These are phyloP conservation scores for Lanius ludovicianus DNA, from an alignment of 2,113 vertebrate genomes.

Conservation along the genomic window DNA sequence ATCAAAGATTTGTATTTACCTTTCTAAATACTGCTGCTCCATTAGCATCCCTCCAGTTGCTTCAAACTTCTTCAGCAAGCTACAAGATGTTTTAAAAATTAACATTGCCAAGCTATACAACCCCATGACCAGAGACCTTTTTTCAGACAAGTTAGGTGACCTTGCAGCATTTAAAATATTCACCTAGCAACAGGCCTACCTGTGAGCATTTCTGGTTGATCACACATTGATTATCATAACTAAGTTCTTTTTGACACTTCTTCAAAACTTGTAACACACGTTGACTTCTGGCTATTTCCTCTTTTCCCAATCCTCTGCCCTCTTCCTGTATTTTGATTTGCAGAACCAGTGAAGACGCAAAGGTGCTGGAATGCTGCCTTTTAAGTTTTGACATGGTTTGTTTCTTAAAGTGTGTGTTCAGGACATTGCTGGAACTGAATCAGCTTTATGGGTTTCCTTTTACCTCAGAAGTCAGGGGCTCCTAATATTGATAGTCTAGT, in stretches of 20 bases:
- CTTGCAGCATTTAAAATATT: neutral
- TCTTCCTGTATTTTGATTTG: neutral
- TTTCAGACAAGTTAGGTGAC: neutral
- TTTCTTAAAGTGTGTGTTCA: neutral
- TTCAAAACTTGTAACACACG: neutral
- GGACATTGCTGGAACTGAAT: neutral
- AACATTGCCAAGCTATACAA: neutral
- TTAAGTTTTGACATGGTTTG: neutral
- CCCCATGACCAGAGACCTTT: neutral
- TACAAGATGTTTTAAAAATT: neutral
- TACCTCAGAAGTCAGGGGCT: neutral
- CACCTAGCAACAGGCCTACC: neutral
- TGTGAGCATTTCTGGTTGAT: neutral
- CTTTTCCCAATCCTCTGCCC: fast-evolving
- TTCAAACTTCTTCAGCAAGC: neutral
- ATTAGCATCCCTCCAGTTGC: neutral
- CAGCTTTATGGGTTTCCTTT: neutral
- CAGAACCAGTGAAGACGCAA: neutral
- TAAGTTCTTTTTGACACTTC: neutral
- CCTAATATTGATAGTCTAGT: neutral
- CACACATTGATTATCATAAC: neutral
- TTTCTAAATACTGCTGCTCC: neutral
- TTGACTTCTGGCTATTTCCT: neutral
- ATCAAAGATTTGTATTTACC: neutral
- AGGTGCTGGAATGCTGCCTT: neutral